These are phyloP conservation scores for Batillaria attramentaria DNA, from an alignment of 1,140 invertebrate genomes.

Conservation along the genomic window DNA sequence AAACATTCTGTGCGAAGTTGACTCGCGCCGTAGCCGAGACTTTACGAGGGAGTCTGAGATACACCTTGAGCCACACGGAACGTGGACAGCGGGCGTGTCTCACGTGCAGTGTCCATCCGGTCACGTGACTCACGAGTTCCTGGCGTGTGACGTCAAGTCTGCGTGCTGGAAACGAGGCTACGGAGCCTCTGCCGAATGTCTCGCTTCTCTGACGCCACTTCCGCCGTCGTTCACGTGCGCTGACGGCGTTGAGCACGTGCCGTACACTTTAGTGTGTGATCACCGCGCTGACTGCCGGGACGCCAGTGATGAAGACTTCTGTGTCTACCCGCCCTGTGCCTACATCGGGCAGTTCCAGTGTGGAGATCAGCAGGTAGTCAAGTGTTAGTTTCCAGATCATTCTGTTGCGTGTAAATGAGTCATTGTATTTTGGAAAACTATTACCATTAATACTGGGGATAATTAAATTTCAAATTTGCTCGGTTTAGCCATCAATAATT, in stretches of 20 bases:
- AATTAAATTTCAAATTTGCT: no score
- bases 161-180: not conserved
- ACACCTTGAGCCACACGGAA: no score
- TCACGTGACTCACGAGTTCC: slow-evolving; percentile 7
- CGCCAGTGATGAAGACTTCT: slow-evolving; percentile 27
- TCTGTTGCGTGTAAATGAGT: no score
- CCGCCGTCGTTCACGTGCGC: slow-evolving; percentile 17
- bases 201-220: slow-evolving; percentile 6
- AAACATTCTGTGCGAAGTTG: no score
- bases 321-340: slow-evolving; percentile 1
- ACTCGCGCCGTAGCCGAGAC: no score
- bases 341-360: not conserved
- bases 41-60: no score
- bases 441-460: no score
- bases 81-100: no score
- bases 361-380: no score
- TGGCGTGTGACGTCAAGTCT: not conserved
- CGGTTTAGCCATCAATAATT: no score
- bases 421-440: no score
- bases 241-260: slow-evolving; percentile 8
- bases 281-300: slow-evolving; percentile 22
- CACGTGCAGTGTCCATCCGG: slow-evolving; percentile 1
- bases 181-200: not conserved
- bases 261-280: slow-evolving; percentile 33
- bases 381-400: no score